phyloP scores from a whole-genome alignment of 2,797 vertebrate species.

The Thunnus albacares region DNA sequence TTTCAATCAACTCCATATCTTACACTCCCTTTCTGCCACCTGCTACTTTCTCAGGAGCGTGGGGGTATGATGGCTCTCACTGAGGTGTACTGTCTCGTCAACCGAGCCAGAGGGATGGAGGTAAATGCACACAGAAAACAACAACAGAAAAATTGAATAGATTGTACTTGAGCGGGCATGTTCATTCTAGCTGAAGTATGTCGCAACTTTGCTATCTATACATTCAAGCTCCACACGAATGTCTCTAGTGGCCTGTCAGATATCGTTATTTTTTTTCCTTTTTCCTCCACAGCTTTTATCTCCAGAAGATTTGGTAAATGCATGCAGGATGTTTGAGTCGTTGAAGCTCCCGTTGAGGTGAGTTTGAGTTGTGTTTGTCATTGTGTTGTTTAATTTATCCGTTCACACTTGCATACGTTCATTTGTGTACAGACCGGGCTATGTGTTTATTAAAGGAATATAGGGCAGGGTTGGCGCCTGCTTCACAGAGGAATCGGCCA shows the following conservation, averaged over 20 bases:
- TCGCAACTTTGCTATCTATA: neutral
- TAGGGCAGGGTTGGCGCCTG: slow-evolving; percentile 52
- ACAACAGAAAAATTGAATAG: neutral
- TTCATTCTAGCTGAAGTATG: neutral
- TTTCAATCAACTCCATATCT: neutral
- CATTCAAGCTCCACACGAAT: neutral
- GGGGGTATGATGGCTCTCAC: slow-evolving; percentile 99
- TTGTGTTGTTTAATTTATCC: slow-evolving; percentile 25
- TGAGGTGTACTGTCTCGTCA: slow-evolving; percentile 98
- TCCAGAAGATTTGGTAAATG: slow-evolving; percentile 97
- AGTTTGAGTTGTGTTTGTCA: slow-evolving; percentile 56
- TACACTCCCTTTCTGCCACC: neutral
- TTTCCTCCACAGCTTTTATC: slow-evolving; percentile 90
- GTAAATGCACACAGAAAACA: slow-evolving; percentile 74
- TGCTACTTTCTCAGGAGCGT: slow-evolving; percentile 87
- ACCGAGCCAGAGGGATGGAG: slow-evolving; percentile 97
- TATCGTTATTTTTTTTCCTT: neutral
- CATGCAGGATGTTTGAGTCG: slow-evolving; percentile 96
- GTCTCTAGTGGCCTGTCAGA: neutral
- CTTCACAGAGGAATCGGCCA: slow-evolving; percentile 69
- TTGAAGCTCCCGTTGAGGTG: slow-evolving; percentile 95
- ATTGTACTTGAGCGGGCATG: neutral
- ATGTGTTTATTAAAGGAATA: slow-evolving; percentile 51
- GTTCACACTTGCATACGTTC: neutral
- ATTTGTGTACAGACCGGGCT: slow-evolving; percentile 30